Evolutionary conservation across 2,797 vertebrate genomes (phyloP).

Genomic region (Merluccius polli): DNA sequence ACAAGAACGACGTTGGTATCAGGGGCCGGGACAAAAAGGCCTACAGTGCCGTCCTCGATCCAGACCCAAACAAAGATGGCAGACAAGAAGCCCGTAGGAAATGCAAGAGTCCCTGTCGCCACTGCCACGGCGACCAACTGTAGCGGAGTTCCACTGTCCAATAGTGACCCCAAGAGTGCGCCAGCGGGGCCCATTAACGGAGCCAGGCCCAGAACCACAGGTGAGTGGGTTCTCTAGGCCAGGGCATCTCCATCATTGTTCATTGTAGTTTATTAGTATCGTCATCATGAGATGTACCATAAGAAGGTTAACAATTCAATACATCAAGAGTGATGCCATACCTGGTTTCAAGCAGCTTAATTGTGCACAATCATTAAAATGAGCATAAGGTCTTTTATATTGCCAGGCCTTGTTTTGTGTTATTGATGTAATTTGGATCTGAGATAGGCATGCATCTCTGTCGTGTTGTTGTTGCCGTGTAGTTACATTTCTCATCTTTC

Average conservation of each 20-base stretch:
- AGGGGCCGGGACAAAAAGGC: slow-evolving; percentile 50
- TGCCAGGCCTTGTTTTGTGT: not conserved
- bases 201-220: slow-evolving; percentile 59
- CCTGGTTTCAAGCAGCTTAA: no score
- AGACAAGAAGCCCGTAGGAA: slow-evolving; percentile 56
- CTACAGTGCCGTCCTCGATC: slow-evolving; percentile 16
- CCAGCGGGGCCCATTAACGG: slow-evolving; percentile 37
- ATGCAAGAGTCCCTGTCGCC: slow-evolving; percentile 38
- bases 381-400: not conserved
- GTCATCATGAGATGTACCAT: not conserved
- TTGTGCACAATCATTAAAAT: not conserved
- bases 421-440: not conserved
- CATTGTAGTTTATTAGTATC: not conserved
- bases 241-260: not conserved
- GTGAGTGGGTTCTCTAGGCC: slow-evolving; percentile 37
- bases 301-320: not conserved
- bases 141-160: slow-evolving; percentile 26
- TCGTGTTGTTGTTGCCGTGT: not conserved
- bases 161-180: slow-evolving; percentile 43
- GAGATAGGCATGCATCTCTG: not conserved
- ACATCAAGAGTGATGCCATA: not conserved
- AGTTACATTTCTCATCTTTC: not conserved
- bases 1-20: slow-evolving; percentile 25
- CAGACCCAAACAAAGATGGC: slow-evolving; percentile 51
- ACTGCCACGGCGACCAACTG: slow-evolving; percentile 20